A percentile compares a stretch with the other conserved stretches of the same genome.
phyloP scores from a whole-genome alignment of 2,888 invertebrate species.

The Ptycholaimellus sp. region DNA sequence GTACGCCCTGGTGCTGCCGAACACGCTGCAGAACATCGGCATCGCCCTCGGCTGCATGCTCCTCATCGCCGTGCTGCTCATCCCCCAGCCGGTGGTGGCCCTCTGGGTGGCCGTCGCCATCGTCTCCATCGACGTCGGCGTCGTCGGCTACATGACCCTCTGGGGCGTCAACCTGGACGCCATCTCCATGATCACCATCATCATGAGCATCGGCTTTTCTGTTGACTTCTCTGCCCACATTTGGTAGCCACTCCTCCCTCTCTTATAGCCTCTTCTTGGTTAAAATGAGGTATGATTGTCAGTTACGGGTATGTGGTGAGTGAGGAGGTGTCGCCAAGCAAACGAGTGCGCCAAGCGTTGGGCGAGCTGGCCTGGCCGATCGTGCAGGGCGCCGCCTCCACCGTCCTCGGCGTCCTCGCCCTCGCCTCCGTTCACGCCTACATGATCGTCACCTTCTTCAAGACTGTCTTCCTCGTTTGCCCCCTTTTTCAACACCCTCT shows the following conservation, averaged over 20 bases:
- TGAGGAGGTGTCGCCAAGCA: constrained; percentile 4
- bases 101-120: constrained; percentile 82
- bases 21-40: constrained; percentile 16
- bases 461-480: constrained; percentile 41
- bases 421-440: constrained; percentile 68
- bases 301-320: constrained; percentile 19
- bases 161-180: constrained; percentile 46
- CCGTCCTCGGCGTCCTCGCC: constrained; percentile 63
- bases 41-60: constrained; percentile 66
- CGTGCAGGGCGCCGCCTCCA: constrained; percentile 55
- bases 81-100: constrained; percentile 69
- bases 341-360: constrained; percentile 46
- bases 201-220: constrained; percentile 86
- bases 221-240: constrained; percentile 63
- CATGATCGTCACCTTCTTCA: constrained; percentile 82
- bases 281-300: too few species aligned
- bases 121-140: constrained; percentile 68
- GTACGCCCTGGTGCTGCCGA: constrained; percentile 18
- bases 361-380: constrained; percentile 65
- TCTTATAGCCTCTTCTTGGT: too few species aligned
- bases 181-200: constrained; percentile 45
- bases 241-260: too few species aligned
- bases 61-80: constrained; percentile 69
- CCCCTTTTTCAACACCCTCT: too few species aligned
- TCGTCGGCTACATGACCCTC: constrained; percentile 76